Percentiles rank a stretch among this genome's conserved stretches.
Conservation (phyloP, 2,888 invertebrate genomes). For the Acholoe squamosa region DNA sequence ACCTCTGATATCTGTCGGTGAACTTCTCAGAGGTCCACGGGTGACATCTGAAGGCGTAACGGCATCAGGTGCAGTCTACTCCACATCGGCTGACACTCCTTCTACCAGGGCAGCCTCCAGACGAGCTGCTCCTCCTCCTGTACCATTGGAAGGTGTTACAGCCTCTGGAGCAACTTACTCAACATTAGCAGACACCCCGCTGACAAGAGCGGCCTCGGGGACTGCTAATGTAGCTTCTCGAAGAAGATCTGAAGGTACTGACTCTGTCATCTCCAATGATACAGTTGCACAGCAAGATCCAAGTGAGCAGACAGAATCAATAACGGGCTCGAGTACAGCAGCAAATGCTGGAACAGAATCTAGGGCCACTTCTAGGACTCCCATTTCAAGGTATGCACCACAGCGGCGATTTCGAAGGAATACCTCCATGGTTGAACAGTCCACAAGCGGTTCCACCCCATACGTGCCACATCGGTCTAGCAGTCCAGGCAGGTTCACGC, state of each 20-base stretch:
- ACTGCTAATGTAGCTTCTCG: neutral
- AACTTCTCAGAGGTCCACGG: neutral
- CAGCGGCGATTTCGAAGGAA: conserved; percentile 48
- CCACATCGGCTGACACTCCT: conserved; percentile 35
- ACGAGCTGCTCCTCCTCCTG: too few relatives aligned
- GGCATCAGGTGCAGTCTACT: conserved; percentile 11
- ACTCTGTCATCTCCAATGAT: neutral
- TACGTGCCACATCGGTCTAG: conserved; percentile 25
- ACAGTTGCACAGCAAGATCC: neutral
- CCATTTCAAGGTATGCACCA: conserved; percentile 9
- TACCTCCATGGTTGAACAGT: neutral
- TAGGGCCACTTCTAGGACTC: neutral
- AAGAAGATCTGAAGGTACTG: neutral
- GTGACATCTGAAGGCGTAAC: conserved; percentile 50
- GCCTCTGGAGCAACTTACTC: conserved; percentile 28
- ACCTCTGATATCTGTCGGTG: neutral
- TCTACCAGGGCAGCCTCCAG: conserved; percentile 34
- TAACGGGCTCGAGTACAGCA: neutral
- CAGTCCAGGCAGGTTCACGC: neutral
- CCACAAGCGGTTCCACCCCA: neutral
- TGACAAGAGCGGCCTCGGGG: conserved; percentile 8
- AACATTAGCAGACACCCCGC: conserved; percentile 15
- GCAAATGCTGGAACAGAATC: neutral
- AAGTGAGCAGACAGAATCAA: neutral
- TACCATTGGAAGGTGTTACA: conserved; percentile 33